Percentiles rank a stretch among this genome's conserved stretches.
These are phyloP conservation scores for Podargus strigoides DNA, from an alignment of 2,797 vertebrate genomes.

Conservation along the genomic window DNA sequence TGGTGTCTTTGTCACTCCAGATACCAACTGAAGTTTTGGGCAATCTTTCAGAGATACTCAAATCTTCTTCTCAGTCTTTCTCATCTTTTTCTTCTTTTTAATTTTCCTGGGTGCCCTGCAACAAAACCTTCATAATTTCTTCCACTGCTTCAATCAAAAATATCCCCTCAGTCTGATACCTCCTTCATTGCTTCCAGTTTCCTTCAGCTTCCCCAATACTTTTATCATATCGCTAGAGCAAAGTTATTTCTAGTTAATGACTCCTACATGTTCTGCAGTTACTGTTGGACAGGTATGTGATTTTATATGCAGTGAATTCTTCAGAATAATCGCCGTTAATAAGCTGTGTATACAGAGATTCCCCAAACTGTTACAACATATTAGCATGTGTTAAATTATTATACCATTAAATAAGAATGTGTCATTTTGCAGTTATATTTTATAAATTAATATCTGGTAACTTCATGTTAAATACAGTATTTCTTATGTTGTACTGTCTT, in stretches of 20 bases:
- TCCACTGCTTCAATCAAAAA: neutral
- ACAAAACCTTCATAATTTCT: neutral
- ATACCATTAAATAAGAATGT: neutral
- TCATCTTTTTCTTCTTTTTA: fast-evolving
- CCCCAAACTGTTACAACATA: neutral
- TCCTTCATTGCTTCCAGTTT: neutral
- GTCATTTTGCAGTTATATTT: neutral
- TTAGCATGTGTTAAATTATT: neutral
- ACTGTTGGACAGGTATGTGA: neutral
- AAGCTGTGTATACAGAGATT: neutral
- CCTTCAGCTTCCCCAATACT: neutral
- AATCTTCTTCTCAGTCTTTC: neutral
- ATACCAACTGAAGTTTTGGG: neutral
- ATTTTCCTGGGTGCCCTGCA: neutral
- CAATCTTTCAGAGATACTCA: neutral
- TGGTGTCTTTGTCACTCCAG: neutral
- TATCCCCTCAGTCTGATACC: neutral
- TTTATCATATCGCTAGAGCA: neutral
- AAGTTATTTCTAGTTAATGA: neutral
- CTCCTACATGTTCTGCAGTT: neutral
- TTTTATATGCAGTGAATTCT: neutral
- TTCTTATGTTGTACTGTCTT: neutral
- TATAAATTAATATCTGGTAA: neutral
- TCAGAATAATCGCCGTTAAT: neutral
- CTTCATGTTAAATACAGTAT: neutral